Evolutionary conservation across 2,113 vertebrate species (phyloP).

Genomic region (Bos javanicus): DNA sequence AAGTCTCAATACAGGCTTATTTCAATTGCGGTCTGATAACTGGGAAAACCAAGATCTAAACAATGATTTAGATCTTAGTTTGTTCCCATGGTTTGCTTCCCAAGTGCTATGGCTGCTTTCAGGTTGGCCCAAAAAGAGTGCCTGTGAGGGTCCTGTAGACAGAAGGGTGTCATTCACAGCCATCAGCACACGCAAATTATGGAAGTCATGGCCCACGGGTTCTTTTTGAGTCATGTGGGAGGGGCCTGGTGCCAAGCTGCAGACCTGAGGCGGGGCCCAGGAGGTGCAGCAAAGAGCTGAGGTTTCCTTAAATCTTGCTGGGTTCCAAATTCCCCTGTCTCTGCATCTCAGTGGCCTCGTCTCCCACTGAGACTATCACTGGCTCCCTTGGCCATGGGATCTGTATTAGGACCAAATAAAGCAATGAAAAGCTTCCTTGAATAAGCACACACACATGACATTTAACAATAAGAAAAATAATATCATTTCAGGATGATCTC

Average conservation of each 20-base stretch:
- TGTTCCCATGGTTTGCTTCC: not conserved
- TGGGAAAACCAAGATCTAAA: not conserved
- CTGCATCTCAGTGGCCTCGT: not conserved
- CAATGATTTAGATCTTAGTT: not conserved
- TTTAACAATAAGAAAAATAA: not conserved
- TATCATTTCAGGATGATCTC: not conserved
- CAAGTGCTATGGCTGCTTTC: not conserved
- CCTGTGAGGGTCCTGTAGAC: not conserved
- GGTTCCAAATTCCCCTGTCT: not conserved
- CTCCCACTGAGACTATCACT: not conserved
- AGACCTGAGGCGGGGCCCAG: too few relatives aligned
- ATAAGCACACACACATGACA: not conserved
- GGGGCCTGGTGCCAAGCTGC: too few relatives aligned
- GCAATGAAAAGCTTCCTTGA: not conserved
- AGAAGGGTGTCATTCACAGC: not conserved
- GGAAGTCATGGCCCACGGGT: fast-evolving
- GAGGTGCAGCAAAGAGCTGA: fast-evolving
- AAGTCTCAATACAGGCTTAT: not conserved
- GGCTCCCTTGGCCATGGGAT: not conserved
- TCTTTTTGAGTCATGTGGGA: not conserved
- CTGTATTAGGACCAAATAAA: not conserved
- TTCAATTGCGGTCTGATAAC: constrained; percentile 13
- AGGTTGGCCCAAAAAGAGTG: not conserved
- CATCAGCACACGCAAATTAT: fast-evolving
- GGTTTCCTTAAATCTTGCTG: not conserved